Conservation (phyloP, 2,113 vertebrate genomes). For the Ibidorhyncha struthersii region DNA sequence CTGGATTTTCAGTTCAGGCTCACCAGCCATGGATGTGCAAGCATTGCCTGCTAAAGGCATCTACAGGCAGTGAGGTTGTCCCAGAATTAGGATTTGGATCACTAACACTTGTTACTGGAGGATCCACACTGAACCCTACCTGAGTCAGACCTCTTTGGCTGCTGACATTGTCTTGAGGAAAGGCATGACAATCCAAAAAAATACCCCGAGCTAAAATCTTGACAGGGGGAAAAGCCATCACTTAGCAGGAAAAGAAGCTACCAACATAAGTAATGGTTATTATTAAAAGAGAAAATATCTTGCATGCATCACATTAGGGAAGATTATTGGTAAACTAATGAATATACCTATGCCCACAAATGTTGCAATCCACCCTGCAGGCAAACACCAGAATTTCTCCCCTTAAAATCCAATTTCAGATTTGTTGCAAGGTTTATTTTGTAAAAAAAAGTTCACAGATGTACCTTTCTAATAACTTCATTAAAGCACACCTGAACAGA, state of each 20-base stretch:
- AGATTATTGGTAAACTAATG: background rate
- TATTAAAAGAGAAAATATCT: background rate
- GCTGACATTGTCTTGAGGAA: background rate
- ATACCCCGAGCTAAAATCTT: background rate
- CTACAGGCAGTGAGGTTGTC: rapidly evolving
- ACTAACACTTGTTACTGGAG: rapidly evolving
- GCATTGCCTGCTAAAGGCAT: background rate
- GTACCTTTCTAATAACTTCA: background rate
- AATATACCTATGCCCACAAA: background rate
- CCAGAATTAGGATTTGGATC: background rate
- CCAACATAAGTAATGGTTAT: background rate
- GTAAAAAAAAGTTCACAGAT: background rate
- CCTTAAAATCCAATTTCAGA: background rate
- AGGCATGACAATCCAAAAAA: background rate
- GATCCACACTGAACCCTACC: background rate
- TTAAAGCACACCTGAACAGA: conserved; percentile 2
- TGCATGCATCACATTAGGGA: background rate
- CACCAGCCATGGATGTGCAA: background rate
- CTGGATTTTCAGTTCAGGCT: background rate
- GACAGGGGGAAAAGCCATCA: rapidly evolving
- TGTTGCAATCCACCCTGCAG: background rate
- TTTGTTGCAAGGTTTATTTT: background rate
- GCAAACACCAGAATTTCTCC: background rate
- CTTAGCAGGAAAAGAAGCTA: background rate
- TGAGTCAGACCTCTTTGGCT: background rate